These are phyloP conservation scores for Brachyalestes nurse DNA, from an alignment of 2,797 vertebrate species.

Conservation along the genomic window DNA sequence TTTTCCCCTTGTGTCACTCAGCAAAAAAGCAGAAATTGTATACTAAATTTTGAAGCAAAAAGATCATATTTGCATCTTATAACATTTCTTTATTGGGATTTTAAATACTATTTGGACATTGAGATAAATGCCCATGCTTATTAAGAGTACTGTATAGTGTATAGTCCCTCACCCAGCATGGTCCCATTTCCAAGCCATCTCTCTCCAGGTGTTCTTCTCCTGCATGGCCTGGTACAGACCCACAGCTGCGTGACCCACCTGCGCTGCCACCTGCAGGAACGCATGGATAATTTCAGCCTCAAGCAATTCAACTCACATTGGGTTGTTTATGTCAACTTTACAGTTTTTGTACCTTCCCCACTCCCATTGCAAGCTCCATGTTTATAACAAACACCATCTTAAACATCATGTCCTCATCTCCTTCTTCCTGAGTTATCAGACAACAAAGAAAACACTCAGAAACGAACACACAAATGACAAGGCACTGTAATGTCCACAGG, in stretches of 20 bases:
- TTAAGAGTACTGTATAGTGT: neutral
- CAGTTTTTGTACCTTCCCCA: slow-evolving; percentile 78
- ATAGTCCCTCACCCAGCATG: slow-evolving; percentile 77
- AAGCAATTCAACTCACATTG: neutral
- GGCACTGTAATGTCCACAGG: slow-evolving; percentile 66
- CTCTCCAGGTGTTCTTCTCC: slow-evolving; percentile 82
- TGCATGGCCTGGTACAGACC: slow-evolving; percentile 83
- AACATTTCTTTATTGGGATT: neutral
- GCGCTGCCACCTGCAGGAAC: slow-evolving; percentile 79
- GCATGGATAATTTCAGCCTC: slow-evolving; percentile 21
- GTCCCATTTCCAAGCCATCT: slow-evolving; percentile 85
- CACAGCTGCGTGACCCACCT: slow-evolving; percentile 85
- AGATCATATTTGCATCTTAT: neutral
- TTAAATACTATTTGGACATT: neutral
- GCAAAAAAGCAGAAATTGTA: too few relatives aligned
- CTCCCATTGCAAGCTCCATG: slow-evolving; percentile 85
- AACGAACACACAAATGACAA: slow-evolving; percentile 56
- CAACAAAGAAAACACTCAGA: slow-evolving; percentile 21
- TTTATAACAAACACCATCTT: slow-evolving; percentile 90
- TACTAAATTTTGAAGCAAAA: too few relatives aligned
- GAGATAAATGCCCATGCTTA: neutral
- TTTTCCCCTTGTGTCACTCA: too few relatives aligned
- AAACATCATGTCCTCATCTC: slow-evolving; percentile 77
- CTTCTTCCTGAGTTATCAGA: slow-evolving; percentile 74
- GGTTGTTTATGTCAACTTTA: neutral